Conservation (phyloP, 2,888 invertebrate genomes). For the Lithophane leautieri region DNA sequence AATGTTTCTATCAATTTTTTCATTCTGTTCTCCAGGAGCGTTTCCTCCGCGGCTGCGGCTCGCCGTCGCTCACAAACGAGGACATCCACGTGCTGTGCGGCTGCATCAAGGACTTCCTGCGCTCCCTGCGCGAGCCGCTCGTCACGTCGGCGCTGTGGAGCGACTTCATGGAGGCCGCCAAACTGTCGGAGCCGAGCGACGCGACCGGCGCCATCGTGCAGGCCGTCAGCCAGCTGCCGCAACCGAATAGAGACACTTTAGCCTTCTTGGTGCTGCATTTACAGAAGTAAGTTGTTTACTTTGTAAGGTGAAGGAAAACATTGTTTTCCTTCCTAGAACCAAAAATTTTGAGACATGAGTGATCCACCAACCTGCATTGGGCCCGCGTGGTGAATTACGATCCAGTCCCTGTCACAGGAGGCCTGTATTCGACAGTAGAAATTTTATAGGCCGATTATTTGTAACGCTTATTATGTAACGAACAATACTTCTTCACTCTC, state of each 20-base stretch:
- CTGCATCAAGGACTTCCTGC: slow-evolving; percentile 98
- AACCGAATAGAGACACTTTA: slow-evolving; percentile 98
- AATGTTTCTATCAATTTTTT: neutral
- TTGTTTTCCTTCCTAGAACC: neutral
- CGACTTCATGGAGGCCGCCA: slow-evolving; percentile 94
- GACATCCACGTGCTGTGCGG: slow-evolving; percentile 98
- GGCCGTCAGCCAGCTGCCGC: slow-evolving; percentile 96
- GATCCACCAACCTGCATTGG: neutral
- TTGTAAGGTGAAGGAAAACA: neutral
- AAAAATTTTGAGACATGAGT: neutral
- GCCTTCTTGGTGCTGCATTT: slow-evolving; percentile 98
- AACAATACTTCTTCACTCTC: neutral
- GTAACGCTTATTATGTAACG: too few relatives aligned
- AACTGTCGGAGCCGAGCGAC: slow-evolving; percentile 89
- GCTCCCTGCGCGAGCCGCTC: slow-evolving; percentile 96
- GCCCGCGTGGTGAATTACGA: neutral
- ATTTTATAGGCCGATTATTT: neutral
- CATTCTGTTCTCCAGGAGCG: slow-evolving; percentile 90
- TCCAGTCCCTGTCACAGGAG: neutral
- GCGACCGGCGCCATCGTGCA: slow-evolving; percentile 92
- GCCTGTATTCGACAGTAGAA: neutral
- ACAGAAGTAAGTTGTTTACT: slow-evolving; percentile 91
- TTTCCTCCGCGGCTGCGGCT: slow-evolving; percentile 96
- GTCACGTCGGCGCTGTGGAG: slow-evolving; percentile 95
- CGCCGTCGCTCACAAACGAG: slow-evolving; percentile 93